Conservation (phyloP, 2,888 invertebrate species). For the Chouioia cunea region DNA sequence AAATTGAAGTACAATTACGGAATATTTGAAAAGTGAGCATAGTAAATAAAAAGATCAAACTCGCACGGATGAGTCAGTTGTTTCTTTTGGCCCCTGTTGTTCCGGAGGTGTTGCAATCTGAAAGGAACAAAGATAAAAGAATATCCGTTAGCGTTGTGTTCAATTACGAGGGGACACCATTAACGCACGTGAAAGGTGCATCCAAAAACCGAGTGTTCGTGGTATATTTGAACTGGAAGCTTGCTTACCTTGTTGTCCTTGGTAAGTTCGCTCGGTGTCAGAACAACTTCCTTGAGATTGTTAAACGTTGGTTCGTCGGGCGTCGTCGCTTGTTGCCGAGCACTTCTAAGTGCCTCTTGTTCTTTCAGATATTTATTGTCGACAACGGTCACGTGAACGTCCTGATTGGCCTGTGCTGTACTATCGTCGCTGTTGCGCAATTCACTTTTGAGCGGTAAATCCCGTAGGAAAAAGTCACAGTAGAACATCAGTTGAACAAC, state of each 20-base stretch:
- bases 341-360: constrained; percentile 13
- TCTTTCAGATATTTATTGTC: constrained; percentile 16
- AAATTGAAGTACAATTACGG: background rate
- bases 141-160: too few species aligned
- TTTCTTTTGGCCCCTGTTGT: background rate
- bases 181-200: too few species aligned
- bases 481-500: constrained; percentile 44
- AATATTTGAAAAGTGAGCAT: constrained; percentile 2
- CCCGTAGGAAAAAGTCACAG: constrained; percentile 39
- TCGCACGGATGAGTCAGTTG: background rate
- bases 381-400: background rate
- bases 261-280: constrained; percentile 11
- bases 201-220: too few species aligned
- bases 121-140: background rate
- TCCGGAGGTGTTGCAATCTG: background rate
- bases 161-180: too few species aligned
- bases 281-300: constrained; percentile 16
- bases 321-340: background rate
- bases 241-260: constrained; percentile 19
- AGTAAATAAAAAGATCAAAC: background rate
- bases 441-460: constrained; percentile 13
- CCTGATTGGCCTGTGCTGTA: background rate
- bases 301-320: background rate
- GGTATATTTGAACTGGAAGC: background rate
- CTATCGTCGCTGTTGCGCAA: background rate